Evolutionary conservation across 2,113 vertebrate species (phyloP), one percentile per base, ranked within the genome.

Genomic region (Coptodon rendalli): DNA sequence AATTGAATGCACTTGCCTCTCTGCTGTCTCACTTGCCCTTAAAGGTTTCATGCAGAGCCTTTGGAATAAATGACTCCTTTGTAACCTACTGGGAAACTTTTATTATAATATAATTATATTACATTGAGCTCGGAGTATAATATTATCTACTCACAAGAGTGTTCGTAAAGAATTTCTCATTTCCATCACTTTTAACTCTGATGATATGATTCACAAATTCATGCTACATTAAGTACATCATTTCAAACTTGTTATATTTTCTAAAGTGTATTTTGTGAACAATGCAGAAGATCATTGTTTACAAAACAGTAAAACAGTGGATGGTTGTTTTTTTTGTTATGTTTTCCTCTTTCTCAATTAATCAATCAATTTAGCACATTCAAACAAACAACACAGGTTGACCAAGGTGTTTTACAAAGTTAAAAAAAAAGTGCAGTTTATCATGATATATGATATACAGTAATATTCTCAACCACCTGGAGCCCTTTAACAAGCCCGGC

Each of bases 1-100:
- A 93, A 94, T 93, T 94, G 90, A 93, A 91, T 91, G 89, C 48
- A 90, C 95, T 93, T 94, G 88, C 89, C 78, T 94, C 85, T 24
- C 81, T 81, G 88, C 81, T 68, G 83, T 92, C 87, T 94, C 56
- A 40, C 86, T 78, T 86, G 71, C 84, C 90, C 85, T 90, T 19
- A 84, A 83, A 86, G 61, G 24, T 80, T 83, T 83, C 80, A 88
- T 24, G n/a, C 36, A 31, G 57, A 86, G 84, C 61, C 73, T 86
- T 83, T n/a, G 38, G 17, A 87, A 89, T 92, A 89, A 85, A 93
- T 94, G 83, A 78, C n/a, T 80, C 78, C 36, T 78, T 83, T 89
- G 87, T 89, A 91, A 89, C 34, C 63, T 56, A 76, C 22, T 68
- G 27, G 31, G 73, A 80, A 82, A 66, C 73, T 71, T 80, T 86